Base-by-base conservation (phyloP, 2,797 vertebrate species). In the Eleutherodactylus coqui region DNA sequence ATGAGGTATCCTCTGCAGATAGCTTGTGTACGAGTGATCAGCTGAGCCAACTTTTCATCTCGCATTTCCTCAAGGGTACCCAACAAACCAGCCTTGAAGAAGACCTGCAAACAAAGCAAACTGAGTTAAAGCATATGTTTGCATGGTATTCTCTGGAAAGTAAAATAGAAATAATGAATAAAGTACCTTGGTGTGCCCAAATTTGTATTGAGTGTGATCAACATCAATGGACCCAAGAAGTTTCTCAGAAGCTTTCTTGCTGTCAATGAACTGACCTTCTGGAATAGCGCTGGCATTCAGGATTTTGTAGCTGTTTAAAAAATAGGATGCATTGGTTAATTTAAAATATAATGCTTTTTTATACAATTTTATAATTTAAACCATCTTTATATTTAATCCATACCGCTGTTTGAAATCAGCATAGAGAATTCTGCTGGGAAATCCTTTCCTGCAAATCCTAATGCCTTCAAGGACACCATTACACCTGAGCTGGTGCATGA, bases 181-280 rank as follows among this genome's bases (percentile, higher is more conserved):
- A 5, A 41, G 84, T 95, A 96, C 96, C 95, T 97, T 97, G 8
- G 96, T 97, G 91, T 97, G 96, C 2, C 96, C 96, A 93, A 97
- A 96, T 88, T 93, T 97, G 89, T 97, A 97, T 88, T 97, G 96
- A 41, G 92, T 90, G 51, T 90, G 91, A 79, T 90, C 89, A 75
- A 89, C 89, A 89, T 93, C 94, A 5, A 96, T 96, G 24, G 95
- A 96, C 0, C 91, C 94, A 85, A 96, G 89, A 38, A 96, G 94
- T 86, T 96, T 96, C 91, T 96, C 95, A 1, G 94, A 94, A 88
- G 95, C 95, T 85, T 96, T 96, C 91, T 95, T 95, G 92, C 96
- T 97, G 19, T 97, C 96, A 0, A 96, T 97, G 94, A 97, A 97
- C 85, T 97, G 96, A 60, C 96, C 96, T 38, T 97, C 96, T 9